These are phyloP conservation scores for Polylopha cassiicola DNA, from an alignment of 2,888 invertebrate species.

Conservation along the genomic window DNA sequence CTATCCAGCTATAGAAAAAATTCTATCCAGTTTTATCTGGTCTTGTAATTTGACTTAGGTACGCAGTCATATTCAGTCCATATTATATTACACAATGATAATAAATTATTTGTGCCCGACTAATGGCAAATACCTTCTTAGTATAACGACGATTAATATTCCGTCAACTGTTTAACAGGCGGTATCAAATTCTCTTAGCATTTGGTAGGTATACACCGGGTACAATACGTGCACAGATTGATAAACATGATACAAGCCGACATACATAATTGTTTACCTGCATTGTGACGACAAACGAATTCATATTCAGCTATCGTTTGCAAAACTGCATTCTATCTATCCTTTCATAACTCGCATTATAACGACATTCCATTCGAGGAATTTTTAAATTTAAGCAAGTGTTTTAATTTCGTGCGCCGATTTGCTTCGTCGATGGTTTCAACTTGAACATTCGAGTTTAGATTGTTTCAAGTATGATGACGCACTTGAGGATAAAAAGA, in stretches of 20 bases:
- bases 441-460: constrained; percentile 43
- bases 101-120: too few relatives aligned
- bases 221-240: constrained; percentile 52
- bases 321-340: constrained; percentile 24
- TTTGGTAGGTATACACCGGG: constrained; percentile 33
- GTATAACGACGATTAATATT: constrained; percentile 48
- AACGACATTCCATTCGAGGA: background rate
- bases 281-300: constrained; percentile 33
- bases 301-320: constrained; percentile 41
- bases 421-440: constrained; percentile 5
- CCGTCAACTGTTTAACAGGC: constrained; percentile 33
- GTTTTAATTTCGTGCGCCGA: background rate
- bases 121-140: too few relatives aligned
- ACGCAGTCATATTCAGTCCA: too few relatives aligned
- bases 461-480: constrained; percentile 33
- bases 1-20: too few relatives aligned
- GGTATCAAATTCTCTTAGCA: constrained; percentile 38
- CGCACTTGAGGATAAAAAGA: constrained; percentile 45
- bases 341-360: constrained; percentile 3
- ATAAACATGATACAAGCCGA: constrained; percentile 36
- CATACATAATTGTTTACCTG: constrained; percentile 47
- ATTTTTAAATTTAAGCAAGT: constrained; percentile 24
- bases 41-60: too few relatives aligned
- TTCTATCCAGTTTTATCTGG: too few relatives aligned
- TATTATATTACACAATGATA: too few relatives aligned